Percentiles rank a stretch among this genome's conserved stretches.
Conservation (phyloP, 2,888 invertebrate genomes). For the Mesoligia furuncula region DNA sequence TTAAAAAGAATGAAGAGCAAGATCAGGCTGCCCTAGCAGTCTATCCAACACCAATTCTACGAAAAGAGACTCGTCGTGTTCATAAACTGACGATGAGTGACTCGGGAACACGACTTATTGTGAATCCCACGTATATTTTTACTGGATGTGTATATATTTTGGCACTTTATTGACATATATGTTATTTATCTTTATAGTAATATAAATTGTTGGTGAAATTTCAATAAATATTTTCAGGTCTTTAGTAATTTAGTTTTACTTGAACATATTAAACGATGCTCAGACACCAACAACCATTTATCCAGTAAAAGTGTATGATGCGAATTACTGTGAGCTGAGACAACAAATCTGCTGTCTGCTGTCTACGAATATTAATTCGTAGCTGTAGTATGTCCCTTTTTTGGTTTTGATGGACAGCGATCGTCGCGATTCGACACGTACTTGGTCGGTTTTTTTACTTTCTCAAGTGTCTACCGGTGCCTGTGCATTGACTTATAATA, state of each 20-base stretch:
- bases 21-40: constrained; percentile 68
- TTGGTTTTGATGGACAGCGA: no score
- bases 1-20: constrained; percentile 78
- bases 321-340: neutral
- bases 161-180: constrained; percentile 42
- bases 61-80: constrained; percentile 45
- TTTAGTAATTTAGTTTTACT: neutral
- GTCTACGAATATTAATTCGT: no score
- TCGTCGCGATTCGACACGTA: neutral
- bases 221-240: constrained; percentile 42
- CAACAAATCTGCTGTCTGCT: neutral
- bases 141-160: constrained; percentile 49
- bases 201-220: constrained; percentile 55
- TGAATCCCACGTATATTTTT: constrained; percentile 34
- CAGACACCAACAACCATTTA: neutral
- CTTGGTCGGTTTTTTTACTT: no score
- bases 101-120: constrained; percentile 23
- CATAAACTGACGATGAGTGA: constrained; percentile 65
- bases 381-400: no score
- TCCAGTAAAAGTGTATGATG: neutral
- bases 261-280: neutral
- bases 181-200: constrained; percentile 19
- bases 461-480: no score
- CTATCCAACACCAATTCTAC: constrained; percentile 74
- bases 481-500: no score